Evolutionary conservation across 2,888 invertebrate genomes (phyloP).

Genomic region (Watsonalla binaria): DNA sequence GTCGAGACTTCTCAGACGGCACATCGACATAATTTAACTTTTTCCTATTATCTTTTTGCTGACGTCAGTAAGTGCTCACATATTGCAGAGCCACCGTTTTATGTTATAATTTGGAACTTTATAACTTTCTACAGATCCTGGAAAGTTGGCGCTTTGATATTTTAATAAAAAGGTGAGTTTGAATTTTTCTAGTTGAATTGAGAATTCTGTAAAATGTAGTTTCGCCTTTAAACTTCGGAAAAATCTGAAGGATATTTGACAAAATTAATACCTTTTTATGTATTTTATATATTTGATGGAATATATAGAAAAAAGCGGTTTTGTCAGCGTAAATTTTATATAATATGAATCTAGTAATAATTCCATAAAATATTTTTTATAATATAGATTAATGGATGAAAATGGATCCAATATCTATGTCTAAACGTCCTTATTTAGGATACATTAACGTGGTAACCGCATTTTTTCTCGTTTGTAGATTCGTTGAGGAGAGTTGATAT

Average conservation of each 20-base stretch:
- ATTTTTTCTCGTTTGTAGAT: not conserved
- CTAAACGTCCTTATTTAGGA: no score
- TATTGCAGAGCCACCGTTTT: constrained; percentile 53
- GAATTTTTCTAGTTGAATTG: not conserved
- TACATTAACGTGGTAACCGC: not conserved
- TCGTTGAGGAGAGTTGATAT: not conserved
- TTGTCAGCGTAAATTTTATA: no score
- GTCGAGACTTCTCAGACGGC: constrained; percentile 43
- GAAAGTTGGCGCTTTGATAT: constrained; percentile 5
- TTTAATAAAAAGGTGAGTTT: not conserved
- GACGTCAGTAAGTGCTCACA: constrained; percentile 68
- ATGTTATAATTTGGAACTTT: constrained; percentile 45
- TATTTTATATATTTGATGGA: no score
- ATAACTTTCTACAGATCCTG: constrained; percentile 6
- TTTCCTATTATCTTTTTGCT: constrained; percentile 78
- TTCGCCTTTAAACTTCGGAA: no score
- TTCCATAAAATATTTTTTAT: no score
- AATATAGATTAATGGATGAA: no score
- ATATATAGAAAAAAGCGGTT: no score
- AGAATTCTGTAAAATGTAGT: no score
- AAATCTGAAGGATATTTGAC: no score
- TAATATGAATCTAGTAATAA: no score
- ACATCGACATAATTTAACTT: constrained; percentile 77
- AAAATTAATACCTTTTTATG: no score
- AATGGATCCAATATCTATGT: no score